Evolutionary conservation across 2,113 vertebrate genomes (phyloP), one percentile per base, ranked within the genome.

Genomic region (Rhynchomys soricoides): DNA sequence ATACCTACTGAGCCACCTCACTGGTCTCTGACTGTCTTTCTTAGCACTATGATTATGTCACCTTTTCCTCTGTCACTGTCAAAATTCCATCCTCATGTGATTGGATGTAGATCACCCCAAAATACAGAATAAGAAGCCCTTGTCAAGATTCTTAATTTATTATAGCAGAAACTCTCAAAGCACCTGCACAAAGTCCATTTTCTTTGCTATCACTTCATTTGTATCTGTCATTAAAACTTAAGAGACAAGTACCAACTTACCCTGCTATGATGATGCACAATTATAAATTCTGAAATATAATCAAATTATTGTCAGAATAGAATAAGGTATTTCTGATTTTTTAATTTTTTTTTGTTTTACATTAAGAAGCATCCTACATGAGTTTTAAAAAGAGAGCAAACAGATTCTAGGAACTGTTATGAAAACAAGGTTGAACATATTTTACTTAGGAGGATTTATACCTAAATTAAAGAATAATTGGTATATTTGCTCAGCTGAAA

Each of bases 391-490:
- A 68, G 88, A 48, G 59, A 93, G 43, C 55, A 86, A 26, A 48
- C 64, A 62, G 52, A 21, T 91, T 93, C 82, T 19, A 73, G 19
- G 26, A 75, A 77, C 4, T 50, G 17, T 57, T 11, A 90, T 17
- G 1, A 77, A 89, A 5, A 75, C 55, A 64, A 78, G 8, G 3
- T 13, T 81, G 22, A 10, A 50, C 89, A 86, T 59, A 29, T 43
- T 78, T 93, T 92, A 79, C 73, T 96, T 94, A 85, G 48, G 77
- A 81, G 1, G 5, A 89, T 50, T 92, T 90, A 89, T 62, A 2
- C 79, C 66, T 78, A 37, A 8, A 45, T 81, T 78, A 78, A 81
- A 64, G 10, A 4, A 2, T 0, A 87, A 95, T 45, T 88, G 5
- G 37, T 9, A 71, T 29, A 83, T 59, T 50, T 50, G 74, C 62